Percentiles rank a stretch among this genome's conserved stretches.
Evolutionary conservation across 1,140 invertebrate species (phyloP).

Genomic region (Halyomorpha halys): DNA sequence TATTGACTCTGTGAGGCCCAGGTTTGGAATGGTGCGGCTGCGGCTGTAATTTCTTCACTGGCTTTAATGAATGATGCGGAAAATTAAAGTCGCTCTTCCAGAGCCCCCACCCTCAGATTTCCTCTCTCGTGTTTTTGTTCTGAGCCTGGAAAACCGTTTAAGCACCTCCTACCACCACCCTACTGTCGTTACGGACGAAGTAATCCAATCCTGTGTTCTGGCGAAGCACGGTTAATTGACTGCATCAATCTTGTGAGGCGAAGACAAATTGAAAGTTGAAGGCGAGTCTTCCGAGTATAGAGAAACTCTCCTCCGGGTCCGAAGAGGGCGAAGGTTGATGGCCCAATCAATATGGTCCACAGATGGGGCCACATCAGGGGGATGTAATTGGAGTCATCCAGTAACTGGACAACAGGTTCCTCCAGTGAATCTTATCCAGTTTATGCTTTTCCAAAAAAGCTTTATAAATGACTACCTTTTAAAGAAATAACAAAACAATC

Average conservation of each 20-base stretch:
- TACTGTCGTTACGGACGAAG: neutral
- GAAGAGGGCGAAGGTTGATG: conserved; percentile 1
- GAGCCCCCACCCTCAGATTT: neutral
- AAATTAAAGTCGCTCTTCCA: conserved; percentile 12
- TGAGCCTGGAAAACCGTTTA: conserved; percentile 2
- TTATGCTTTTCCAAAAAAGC: too few species aligned
- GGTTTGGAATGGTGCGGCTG: neutral
- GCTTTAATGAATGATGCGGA: conserved; percentile 11
- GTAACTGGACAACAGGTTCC: conserved; percentile 2
- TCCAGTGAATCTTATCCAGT: neutral
- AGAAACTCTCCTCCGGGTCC: too few species aligned
- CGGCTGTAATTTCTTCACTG: neutral
- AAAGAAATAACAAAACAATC: too few species aligned
- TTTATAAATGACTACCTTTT: too few species aligned
- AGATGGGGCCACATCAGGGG: neutral
- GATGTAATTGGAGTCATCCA: neutral
- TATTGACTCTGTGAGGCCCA: neutral
- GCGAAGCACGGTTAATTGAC: conserved; percentile 1
- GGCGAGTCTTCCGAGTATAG: neutral
- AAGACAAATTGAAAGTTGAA: conserved; percentile 12
- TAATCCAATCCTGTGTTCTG: conserved; percentile 6
- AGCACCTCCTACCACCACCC: neutral
- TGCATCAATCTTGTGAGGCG: conserved; percentile 5
- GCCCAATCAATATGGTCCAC: conserved; percentile 6
- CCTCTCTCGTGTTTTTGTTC: conserved; percentile 3